Conservation (phyloP, 1,140 invertebrate genomes). For the Drosophila dunni region DNA sequence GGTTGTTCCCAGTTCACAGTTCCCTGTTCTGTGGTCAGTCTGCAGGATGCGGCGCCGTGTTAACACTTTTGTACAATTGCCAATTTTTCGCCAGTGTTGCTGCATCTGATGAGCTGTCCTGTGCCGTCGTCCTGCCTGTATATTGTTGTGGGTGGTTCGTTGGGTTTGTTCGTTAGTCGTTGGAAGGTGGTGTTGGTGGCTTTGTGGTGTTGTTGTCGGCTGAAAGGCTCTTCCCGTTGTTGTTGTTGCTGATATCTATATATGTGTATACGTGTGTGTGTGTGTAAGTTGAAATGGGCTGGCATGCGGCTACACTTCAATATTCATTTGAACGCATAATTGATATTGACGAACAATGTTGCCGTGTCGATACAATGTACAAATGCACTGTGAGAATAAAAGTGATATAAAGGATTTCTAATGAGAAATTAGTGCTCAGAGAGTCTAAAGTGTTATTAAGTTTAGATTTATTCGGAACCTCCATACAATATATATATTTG, state of each 20-base stretch:
- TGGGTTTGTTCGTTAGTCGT: slow-evolving; percentile 13
- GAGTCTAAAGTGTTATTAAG: no score
- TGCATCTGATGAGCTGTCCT: slow-evolving; percentile 56
- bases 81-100: slow-evolving; percentile 71
- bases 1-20: slow-evolving; percentile 4
- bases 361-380: slow-evolving; percentile 47
- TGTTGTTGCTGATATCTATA: background rate
- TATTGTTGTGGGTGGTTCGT: slow-evolving; percentile 29
- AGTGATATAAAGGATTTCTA: no score
- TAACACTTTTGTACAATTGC: slow-evolving; percentile 83
- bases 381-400: slow-evolving; percentile 54
- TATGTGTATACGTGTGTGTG: slow-evolving; percentile 10
- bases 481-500: no score
- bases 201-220: slow-evolving; percentile 65
- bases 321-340: slow-evolving; percentile 83
- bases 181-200: slow-evolving; percentile 46
- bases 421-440: no score
- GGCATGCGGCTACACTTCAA: slow-evolving; percentile 78
- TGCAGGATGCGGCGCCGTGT: slow-evolving; percentile 78
- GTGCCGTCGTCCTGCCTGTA: slow-evolving; percentile 1
- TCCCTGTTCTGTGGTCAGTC: slow-evolving; percentile 70
- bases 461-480: no score
- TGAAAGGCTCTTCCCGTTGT: slow-evolving; percentile 1
- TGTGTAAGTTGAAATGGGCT: slow-evolving; percentile 30
- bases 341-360: slow-evolving; percentile 83